Evolutionary conservation across 1,140 invertebrate species (phyloP).

Genomic region (Diabrotica virgifera): DNA sequence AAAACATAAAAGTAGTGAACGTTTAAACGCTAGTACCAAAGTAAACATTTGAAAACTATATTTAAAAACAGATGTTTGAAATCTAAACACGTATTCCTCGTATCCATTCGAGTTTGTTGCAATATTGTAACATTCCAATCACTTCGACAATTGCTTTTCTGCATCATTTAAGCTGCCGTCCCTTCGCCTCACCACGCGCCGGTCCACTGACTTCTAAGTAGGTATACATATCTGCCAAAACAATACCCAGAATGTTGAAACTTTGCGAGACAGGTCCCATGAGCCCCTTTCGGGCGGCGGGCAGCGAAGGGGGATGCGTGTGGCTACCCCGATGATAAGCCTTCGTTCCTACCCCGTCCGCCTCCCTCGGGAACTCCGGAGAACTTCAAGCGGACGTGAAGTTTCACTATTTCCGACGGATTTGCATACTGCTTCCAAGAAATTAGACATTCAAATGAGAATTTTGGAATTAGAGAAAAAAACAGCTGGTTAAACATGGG

Average conservation of each 20-base stretch:
- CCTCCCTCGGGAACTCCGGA: background rate
- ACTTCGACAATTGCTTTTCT: too few relatives aligned
- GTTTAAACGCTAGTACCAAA: too few relatives aligned
- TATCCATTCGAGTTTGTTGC: too few relatives aligned
- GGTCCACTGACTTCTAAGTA: background rate
- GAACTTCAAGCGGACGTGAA: background rate
- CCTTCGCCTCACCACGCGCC: too few relatives aligned
- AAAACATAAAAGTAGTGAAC: too few relatives aligned
- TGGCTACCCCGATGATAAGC: background rate
- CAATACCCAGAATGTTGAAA: background rate
- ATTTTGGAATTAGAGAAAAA: background rate
- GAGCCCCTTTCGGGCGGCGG: background rate
- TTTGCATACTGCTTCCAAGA: background rate
- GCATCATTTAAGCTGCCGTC: too few relatives aligned
- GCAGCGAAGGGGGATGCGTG: background rate
- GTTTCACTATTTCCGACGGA: background rate
- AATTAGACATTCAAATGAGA: constrained; percentile 1
- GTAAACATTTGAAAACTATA: too few relatives aligned
- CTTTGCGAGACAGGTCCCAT: background rate
- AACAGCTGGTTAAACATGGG: background rate
- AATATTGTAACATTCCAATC: too few relatives aligned
- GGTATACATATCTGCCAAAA: background rate
- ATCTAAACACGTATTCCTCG: too few relatives aligned
- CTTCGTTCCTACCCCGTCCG: background rate
- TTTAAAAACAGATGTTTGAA: too few relatives aligned